Conservation (phyloP, 2,797 vertebrate species). For the Dendrocincla fuliginosa region DNA sequence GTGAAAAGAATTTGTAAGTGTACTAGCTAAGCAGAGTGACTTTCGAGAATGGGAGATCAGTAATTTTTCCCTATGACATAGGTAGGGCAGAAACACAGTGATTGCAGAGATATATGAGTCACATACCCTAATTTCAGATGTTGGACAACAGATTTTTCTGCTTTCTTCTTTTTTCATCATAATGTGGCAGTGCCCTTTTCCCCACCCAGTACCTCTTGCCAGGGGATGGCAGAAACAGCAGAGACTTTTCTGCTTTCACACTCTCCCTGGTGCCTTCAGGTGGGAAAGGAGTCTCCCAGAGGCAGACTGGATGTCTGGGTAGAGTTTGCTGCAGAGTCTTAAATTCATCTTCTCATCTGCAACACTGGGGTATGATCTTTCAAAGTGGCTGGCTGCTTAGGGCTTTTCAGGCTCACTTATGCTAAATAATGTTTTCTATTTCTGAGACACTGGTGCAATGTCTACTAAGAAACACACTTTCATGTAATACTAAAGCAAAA, state of each 20-base stretch:
- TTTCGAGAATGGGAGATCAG: not conserved
- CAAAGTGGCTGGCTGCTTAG: not conserved
- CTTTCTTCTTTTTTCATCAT: not conserved
- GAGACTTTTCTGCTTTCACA: not conserved
- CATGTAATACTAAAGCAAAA: not conserved
- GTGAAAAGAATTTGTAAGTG: not conserved
- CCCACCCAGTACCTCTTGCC: not conserved
- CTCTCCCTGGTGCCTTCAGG: not conserved
- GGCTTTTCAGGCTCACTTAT: not conserved
- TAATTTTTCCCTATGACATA: not conserved
- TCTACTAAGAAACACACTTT: not conserved
- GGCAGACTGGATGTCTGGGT: rapidly evolving
- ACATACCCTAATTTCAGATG: not conserved
- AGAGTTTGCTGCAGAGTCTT: not conserved
- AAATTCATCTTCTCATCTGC: not conserved
- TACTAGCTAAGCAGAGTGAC: not conserved
- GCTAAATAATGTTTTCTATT: not conserved
- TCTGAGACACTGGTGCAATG: not conserved
- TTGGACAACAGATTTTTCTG: not conserved
- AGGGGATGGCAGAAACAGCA: not conserved
- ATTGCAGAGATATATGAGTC: not conserved
- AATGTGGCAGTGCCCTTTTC: not conserved
- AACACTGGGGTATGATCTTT: not conserved
- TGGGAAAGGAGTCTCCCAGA: not conserved
- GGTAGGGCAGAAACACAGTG: not conserved